Evolutionary conservation across 2,797 vertebrate species (phyloP).

Genomic region (Trichosurus vulpecula): DNA sequence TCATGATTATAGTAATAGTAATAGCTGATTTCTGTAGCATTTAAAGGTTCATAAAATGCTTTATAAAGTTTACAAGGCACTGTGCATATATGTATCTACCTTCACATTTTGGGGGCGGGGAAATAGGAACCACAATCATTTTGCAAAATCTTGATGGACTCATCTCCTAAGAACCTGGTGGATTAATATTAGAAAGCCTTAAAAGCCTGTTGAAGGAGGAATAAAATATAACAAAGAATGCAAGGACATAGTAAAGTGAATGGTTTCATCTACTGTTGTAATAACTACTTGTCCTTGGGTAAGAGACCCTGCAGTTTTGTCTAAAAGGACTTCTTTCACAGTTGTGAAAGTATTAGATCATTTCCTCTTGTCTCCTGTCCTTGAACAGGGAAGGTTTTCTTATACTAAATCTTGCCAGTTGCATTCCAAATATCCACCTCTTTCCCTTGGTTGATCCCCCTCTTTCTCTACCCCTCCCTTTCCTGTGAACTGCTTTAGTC

Average conservation of each 20-base stretch:
- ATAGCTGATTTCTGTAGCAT: background rate
- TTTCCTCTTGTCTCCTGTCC: background rate
- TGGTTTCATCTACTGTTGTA: background rate
- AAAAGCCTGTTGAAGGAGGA: background rate
- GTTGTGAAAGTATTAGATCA: background rate
- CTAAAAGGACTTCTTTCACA: background rate
- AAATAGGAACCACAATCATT: background rate
- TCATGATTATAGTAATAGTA: background rate
- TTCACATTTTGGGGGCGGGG: background rate
- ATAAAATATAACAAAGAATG: background rate
- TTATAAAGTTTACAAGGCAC: background rate
- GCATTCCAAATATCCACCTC: background rate
- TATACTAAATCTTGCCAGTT: background rate
- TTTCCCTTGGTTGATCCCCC: background rate
- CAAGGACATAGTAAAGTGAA: background rate
- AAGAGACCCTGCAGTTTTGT: background rate
- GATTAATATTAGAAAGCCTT: background rate
- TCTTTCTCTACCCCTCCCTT: background rate
- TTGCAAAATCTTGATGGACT: background rate
- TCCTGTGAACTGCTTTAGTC: background rate
- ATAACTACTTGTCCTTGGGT: background rate
- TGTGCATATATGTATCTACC: background rate
- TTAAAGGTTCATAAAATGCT: background rate
- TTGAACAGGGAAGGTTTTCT: background rate
- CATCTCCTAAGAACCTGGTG: background rate